Conservation (phyloP, 2,797 vertebrate genomes). For the Ctenosaura bakeri region DNA sequence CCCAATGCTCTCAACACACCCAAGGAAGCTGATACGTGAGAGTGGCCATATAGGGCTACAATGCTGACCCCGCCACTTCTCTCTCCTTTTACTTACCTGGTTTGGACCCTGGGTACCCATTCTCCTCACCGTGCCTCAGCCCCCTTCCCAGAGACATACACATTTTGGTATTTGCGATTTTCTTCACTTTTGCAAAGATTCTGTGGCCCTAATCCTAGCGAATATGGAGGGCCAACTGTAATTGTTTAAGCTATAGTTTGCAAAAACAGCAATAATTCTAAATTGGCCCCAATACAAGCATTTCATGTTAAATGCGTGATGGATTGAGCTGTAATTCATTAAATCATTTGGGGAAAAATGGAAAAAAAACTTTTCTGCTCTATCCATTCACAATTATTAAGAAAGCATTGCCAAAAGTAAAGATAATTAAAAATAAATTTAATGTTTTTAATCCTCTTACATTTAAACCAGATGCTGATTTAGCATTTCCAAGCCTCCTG, state of each 20-base stretch:
- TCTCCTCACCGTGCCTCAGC: no score
- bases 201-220: no score
- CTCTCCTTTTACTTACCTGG: no score
- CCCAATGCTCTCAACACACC: no score
- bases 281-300: conserved; percentile 6
- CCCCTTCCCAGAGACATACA: no score
- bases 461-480: conserved; percentile 64
- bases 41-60: no score
- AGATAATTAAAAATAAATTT: conserved; percentile 59
- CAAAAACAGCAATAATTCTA: not conserved
- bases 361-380: conserved; percentile 12
- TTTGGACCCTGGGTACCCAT: no score
- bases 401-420: conserved; percentile 62
- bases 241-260: not conserved
- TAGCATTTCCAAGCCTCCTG: conserved; percentile 53
- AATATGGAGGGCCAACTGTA: no score
- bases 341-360: not conserved
- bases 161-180: no score
- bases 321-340: conserved; percentile 5
- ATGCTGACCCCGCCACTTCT: no score
- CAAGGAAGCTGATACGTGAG: no score
- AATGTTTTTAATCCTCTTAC: conserved; percentile 60
- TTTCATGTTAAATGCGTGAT: not conserved
- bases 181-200: no score
- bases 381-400: not conserved